Conservation (phyloP, 2,113 vertebrate species). For the Spilogale gracilis region DNA sequence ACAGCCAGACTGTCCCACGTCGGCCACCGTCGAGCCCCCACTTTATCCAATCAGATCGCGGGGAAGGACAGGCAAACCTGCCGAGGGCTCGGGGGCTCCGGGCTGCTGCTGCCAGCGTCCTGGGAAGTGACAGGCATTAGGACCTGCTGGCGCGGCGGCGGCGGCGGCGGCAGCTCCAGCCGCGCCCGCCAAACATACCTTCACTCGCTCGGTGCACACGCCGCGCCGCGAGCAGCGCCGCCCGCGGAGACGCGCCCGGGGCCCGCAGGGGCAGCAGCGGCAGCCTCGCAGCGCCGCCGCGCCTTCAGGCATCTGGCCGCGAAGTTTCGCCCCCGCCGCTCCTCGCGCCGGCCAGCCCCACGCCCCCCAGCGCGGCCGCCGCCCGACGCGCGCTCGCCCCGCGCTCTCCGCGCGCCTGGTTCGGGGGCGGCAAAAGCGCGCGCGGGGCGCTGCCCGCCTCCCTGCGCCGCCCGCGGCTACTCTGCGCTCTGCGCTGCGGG, state of each 20-base stretch:
- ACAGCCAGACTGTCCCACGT: constrained; percentile 87
- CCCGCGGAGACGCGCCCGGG: constrained; percentile 76
- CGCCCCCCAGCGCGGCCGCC: constrained; percentile 70
- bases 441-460: constrained; percentile 63
- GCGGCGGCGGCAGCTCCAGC: constrained; percentile 75
- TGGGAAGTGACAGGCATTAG: constrained; percentile 88
- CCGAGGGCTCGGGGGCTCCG: constrained; percentile 79
- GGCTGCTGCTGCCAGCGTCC: constrained; percentile 82
- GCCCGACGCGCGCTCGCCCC: constrained; percentile 63
- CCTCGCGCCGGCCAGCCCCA: constrained; percentile 26
- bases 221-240: constrained; percentile 76
- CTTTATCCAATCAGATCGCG: constrained; percentile 86
- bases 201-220: constrained; percentile 76
- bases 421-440: constrained; percentile 62
- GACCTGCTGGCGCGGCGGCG: constrained; percentile 83
- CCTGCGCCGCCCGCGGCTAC: constrained; percentile 40
- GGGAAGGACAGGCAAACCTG: constrained; percentile 84
- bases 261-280: constrained; percentile 73
- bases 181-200: constrained; percentile 83
- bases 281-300: constrained; percentile 76
- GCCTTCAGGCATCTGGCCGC: constrained; percentile 83
- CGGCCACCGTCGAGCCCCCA: constrained; percentile 86
- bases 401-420: constrained; percentile 45
- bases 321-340: constrained; percentile 76
- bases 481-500: not conserved